A percentile compares a stretch with the other conserved stretches of the same genome.
Evolutionary conservation across 1,140 invertebrate genomes (phyloP).

Genomic region (Drosophila kepulauana): DNA sequence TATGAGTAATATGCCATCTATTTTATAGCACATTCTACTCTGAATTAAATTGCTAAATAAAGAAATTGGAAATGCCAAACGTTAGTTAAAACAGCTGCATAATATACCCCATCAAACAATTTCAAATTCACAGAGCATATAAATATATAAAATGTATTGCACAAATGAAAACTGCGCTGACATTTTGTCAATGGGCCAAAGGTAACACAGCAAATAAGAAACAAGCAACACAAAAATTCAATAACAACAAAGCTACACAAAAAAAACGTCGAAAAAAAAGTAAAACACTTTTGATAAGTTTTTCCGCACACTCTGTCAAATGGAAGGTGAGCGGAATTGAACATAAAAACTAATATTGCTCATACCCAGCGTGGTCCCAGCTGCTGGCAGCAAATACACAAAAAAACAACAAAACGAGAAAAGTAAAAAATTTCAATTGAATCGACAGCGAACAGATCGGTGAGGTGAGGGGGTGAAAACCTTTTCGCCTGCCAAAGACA

Average conservation of each 20-base stretch:
- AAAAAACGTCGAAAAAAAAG: constrained; percentile 16
- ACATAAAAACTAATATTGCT: constrained; percentile 74
- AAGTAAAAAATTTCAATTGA: constrained; percentile 45
- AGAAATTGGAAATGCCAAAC: neutral
- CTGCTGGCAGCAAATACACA: constrained; percentile 42
- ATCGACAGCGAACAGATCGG: constrained; percentile 1
- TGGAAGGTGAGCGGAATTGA: constrained; percentile 66
- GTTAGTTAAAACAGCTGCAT: neutral
- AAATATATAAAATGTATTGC: constrained; percentile 40
- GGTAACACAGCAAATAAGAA: constrained; percentile 33
- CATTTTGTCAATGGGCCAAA: constrained; percentile 39
- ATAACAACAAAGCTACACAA: constrained; percentile 5
- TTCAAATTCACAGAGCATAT: constrained; percentile 15
- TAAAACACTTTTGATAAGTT: constrained; percentile 59
- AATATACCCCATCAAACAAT: constrained; percentile 23
- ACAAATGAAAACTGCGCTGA: constrained; percentile 50
- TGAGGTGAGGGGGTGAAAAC: neutral
- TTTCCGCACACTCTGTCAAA: constrained; percentile 29
- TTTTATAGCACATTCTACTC: too few relatives aligned
- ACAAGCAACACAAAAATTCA: constrained; percentile 18
- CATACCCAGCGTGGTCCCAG: constrained; percentile 50
- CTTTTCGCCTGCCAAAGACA: constrained; percentile 8
- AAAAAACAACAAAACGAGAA: constrained; percentile 5
- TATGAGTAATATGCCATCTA: too few relatives aligned
- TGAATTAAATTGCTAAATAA: neutral